Evolutionary conservation across 2,888 invertebrate species (phyloP).

Genomic region (Physocephala rufipes): DNA sequence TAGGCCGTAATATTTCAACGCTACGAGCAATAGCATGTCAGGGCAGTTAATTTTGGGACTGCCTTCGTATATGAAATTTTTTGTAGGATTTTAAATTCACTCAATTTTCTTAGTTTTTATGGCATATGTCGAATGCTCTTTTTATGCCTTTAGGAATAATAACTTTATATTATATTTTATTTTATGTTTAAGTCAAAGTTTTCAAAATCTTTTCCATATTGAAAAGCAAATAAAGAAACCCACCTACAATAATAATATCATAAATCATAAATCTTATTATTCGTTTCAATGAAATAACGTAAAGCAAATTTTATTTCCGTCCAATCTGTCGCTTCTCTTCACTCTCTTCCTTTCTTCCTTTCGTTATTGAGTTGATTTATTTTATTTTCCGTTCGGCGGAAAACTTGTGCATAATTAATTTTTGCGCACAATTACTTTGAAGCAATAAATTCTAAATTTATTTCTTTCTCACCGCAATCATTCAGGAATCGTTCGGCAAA

Average conservation of each 20-base stretch:
- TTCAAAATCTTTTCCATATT: neutral
- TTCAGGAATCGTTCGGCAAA: slow-evolving; percentile 31
- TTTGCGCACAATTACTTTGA: slow-evolving; percentile 19
- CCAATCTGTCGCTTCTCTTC: neutral
- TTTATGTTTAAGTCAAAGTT: too few species aligned
- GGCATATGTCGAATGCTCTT: too few species aligned
- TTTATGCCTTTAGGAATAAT: too few species aligned
- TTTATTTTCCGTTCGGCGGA: slow-evolving; percentile 17
- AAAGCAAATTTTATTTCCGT: neutral
- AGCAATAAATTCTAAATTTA: slow-evolving; percentile 25
- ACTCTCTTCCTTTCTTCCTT: neutral
- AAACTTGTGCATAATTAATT: slow-evolving; percentile 32
- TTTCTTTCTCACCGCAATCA: slow-evolving; percentile 10
- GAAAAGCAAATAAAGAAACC: neutral
- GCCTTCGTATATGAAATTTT: too few species aligned
- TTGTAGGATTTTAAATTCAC: too few species aligned
- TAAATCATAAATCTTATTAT: slow-evolving; percentile 8
- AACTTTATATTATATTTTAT: too few species aligned
- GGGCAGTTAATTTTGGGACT: too few species aligned
- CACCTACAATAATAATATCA: neutral
- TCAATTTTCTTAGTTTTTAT: too few species aligned
- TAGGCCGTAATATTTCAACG: too few species aligned
- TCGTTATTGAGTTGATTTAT: slow-evolving; percentile 26
- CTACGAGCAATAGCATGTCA: too few species aligned
- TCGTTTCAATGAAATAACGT: neutral